Base-by-base conservation (phyloP, 2,888 invertebrate species). In the Plusia festucae region DNA sequence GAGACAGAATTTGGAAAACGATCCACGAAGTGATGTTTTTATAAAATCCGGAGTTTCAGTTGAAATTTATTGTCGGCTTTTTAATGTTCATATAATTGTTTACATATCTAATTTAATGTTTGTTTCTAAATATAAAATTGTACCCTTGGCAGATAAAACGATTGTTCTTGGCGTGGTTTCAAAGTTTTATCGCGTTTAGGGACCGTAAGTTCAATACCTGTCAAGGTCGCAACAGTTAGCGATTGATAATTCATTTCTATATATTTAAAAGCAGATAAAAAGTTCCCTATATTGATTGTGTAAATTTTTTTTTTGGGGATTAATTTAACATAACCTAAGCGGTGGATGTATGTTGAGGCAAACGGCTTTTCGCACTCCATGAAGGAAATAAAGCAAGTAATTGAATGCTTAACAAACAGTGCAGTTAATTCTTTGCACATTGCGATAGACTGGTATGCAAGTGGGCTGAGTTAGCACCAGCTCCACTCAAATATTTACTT, bases 401-500 rank as follows among this genome's bases (percentile, higher is more conserved):
- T 76, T 77, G 79, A 53, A 68, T 64, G 27, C 54, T 59, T 34
- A 65, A 32, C 56, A 65, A 66, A 68, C 46, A 32, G 34, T 76
- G 76, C 65, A 70, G 79, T 69, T 78, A 71, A 70, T 78, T 65
- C 72, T 81, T 80, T 73, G 71, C 58, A 55, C 59, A 46, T 77
- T 78, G 70, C 74, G 55, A 66, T 65, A 56, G 74, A 85, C 82
- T 79, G 76, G 73, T 70, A 78, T 84, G 79, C 79, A 85, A 86
- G 86, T 88, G 83, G 84, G 86, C 80, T 84, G 83, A 82, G 88
- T 87, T 85, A 87, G 84, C 84, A 79, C 82, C 74, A 81, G 86
- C 83, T 85, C 87, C 82, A 83, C 88, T 85, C 90, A 92, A 94
- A 94, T 91, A 92, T 93, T 93, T 85, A 91, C 94, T 94, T 94